Evolutionary conservation across 1,140 invertebrate genomes (phyloP), one percentile per base, ranked within the genome.

Genomic region (Delia radicum): DNA sequence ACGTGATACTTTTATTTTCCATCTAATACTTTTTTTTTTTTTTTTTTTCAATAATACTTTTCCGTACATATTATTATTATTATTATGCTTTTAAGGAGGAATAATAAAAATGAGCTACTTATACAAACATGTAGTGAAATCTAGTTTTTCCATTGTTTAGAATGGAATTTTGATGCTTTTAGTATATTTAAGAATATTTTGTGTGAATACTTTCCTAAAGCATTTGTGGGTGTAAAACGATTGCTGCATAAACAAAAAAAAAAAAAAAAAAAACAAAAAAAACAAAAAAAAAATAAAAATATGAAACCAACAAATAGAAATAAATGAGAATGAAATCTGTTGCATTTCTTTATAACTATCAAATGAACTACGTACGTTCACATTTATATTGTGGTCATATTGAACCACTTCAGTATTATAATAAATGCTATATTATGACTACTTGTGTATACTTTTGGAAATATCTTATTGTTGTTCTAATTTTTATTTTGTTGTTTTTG

Each of bases 1-100:
- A 61, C 72, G 72, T 61, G 72, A 55, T 48, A 46, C 24, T n/a
- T 12, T 73, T 73, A 48, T 73, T 8, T 37, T 55, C 31, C 3
- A 3, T 21, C n/a, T 37, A 2, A 21, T 55, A 18, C 48, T 21
- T 55, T 24, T n/a, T 4, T 55, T 55, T 10, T 21, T 8, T 21
- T n/a, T 55, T 55, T 55, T 48, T 55, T 55, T 55, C 48, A 55
- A 55, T 55, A 55, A 55, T 42, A 55, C 48, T 55, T 21, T 21
- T 21, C 18, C 48, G 24, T 18, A 55, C 21, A 24, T 55, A 21
- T 18, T 42, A 21, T 2, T 8, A 21, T 2, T 8, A 21, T 8
- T 21, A 55, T 55, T 55, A 21, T 7, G 48, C 48, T 55, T 18
- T 55, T 55, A 55, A 24, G 48, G 7, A 55, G 2, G 48, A 55